These are phyloP conservation scores for Alviniconcha strummeri DNA, from an alignment of 2,888 invertebrate genomes.

Conservation along the genomic window DNA sequence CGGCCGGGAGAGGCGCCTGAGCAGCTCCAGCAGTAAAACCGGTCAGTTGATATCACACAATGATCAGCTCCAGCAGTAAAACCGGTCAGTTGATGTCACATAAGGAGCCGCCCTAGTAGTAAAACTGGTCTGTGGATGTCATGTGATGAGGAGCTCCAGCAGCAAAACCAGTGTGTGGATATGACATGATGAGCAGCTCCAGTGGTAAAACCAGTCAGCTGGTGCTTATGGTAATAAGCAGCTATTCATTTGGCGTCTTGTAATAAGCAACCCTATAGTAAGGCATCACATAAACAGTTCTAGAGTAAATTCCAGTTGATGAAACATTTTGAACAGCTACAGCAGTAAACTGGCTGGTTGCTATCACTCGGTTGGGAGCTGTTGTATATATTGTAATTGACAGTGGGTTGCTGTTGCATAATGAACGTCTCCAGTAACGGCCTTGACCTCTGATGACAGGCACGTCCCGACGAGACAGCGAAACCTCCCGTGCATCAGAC, in stretches of 20 bases:
- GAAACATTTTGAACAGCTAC: too few relatives aligned
- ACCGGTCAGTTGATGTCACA: slow-evolving; percentile 43
- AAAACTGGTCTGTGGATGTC: slow-evolving; percentile 50
- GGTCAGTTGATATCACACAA: slow-evolving; percentile 36
- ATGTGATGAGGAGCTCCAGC: slow-evolving; percentile 53
- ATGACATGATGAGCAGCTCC: neutral
- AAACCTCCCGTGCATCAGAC: slow-evolving; percentile 53
- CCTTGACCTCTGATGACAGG: slow-evolving; percentile 22
- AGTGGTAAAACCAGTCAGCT: too few relatives aligned
- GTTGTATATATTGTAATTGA: too few relatives aligned
- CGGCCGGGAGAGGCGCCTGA: slow-evolving; percentile 55
- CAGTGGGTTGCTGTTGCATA: too few relatives aligned
- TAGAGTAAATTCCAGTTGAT: too few relatives aligned
- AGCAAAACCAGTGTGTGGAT: slow-evolving; percentile 54
- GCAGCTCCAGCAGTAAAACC: slow-evolving; percentile 61
- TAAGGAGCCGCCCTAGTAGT: slow-evolving; percentile 56
- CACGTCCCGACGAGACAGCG: slow-evolving; percentile 57
- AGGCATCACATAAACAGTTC: too few relatives aligned
- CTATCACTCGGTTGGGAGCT: too few relatives aligned
- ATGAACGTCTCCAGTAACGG: neutral
- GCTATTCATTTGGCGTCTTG: too few relatives aligned
- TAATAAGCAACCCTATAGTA: too few relatives aligned
- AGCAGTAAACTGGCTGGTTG: too few relatives aligned
- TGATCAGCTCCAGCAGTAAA: slow-evolving; percentile 61
- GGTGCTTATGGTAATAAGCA: too few relatives aligned